Base-by-base conservation (phyloP, 2,888 invertebrate genomes). In the Plebejus anna region DNA sequence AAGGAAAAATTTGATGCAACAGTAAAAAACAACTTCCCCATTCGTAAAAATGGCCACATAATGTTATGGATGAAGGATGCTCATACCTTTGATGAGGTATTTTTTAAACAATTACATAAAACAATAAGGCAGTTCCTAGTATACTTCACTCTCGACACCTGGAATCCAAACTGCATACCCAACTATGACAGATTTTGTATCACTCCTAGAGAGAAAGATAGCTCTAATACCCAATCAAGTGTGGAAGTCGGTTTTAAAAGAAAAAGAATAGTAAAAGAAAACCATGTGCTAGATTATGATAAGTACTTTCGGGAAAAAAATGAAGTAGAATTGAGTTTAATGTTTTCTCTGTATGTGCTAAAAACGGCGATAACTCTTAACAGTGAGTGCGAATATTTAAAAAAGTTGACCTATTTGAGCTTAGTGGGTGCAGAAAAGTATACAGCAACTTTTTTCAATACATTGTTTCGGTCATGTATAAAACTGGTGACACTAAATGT, bases 381-480 rank as follows among this genome's bases (percentile, higher is more conserved):
- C 55, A 16, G 82, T 51, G 78, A 79, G 28, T 82, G 80, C 78
- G 79, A 82, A 75, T 92, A 87, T 83, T 86, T 91, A 78, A 84
- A 81, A 61, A 91, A 91, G 83, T 77, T 93, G 73, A 91, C 90
- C 73, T 89, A 84, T 82, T 83, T 93, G 78, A 88, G 85, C 83
- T 82, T 92, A 79, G 81, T 76, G 78, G 89, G 89, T n/a, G 75
- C 79, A 77, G 83, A 87, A 57, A 80, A 81, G 6, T 89, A 86
- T 75, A 84, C 81, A 81, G 55, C 77, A 22, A 86, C 89, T 38
- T 91, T 92, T 82, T 93, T 91, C 80, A 84, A 85, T 78, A 79
- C 87, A 32, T 81, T 93, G 75, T 92, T 92, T 82, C 80, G 82
- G 55, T 82, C 80, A 78, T 89, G 89, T 83, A 77, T 80, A 51